These are phyloP conservation scores for Crocallis elinguaria DNA, from an alignment of 2,888 invertebrate genomes.

Conservation along the genomic window DNA sequence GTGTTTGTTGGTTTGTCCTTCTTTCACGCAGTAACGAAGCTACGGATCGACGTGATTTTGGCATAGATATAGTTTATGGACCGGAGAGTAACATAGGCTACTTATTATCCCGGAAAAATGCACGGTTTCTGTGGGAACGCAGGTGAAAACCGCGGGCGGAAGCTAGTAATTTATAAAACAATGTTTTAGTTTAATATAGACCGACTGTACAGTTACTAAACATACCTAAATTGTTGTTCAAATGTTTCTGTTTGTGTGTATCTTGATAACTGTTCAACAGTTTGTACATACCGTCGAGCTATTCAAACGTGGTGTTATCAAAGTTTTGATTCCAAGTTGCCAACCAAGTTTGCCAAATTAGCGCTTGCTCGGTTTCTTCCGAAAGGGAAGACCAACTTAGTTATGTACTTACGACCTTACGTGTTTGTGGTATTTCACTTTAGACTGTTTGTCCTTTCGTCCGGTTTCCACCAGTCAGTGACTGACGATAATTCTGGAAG, in stretches of 20 bases:
- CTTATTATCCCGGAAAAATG: too few species aligned
- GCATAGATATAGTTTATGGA: too few species aligned
- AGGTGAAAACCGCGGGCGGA: too few species aligned
- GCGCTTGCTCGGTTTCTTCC: background rate
- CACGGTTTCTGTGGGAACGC: too few species aligned
- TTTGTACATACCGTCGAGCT: background rate
- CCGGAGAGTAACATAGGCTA: too few species aligned
- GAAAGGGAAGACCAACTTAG: background rate
- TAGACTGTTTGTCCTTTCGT: background rate
- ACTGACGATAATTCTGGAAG: too few species aligned
- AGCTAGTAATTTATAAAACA: too few species aligned
- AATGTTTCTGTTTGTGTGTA: background rate
- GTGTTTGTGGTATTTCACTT: background rate
- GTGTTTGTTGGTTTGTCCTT: too few species aligned
- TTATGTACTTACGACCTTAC: background rate
- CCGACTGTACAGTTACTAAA: background rate
- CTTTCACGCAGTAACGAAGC: too few species aligned
- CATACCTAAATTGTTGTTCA: too few species aligned
- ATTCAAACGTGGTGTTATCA: background rate
- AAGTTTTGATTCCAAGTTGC: background rate
- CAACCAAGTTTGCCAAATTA: background rate
- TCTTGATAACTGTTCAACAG: background rate
- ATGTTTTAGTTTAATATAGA: too few species aligned
- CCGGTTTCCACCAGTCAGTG: background rate
- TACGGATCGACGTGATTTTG: too few species aligned